Conservation (phyloP, 2,113 vertebrate genomes). For the Dasyornis broadbenti region DNA sequence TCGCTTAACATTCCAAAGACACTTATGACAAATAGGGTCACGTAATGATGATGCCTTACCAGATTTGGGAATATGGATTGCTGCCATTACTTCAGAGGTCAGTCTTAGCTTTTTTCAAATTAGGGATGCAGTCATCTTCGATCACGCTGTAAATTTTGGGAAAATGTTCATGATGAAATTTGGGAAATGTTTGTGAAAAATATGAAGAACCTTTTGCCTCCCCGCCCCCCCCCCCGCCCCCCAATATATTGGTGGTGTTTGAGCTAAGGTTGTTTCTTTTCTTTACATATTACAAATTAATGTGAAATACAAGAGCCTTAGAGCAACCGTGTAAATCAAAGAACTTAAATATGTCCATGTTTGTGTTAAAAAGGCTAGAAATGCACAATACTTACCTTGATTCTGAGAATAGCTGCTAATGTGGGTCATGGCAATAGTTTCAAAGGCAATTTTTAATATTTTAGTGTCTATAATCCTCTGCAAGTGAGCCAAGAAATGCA, state of each 20-base stretch:
- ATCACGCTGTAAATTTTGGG: not conserved
- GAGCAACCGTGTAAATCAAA: not conserved
- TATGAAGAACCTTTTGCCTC: not conserved
- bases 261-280: not conserved
- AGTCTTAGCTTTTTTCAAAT: not conserved
- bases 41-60: not conserved
- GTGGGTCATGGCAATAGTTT: not conserved
- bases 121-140: not conserved
- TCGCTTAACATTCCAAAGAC: not conserved
- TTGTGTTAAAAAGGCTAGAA: not conserved
- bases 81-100: constrained; percentile 38
- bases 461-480: not conserved
- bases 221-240: too few relatives aligned
- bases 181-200: not conserved
- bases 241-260: not conserved
- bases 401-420: not conserved
- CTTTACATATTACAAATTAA: not conserved
- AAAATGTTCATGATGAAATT: not conserved
- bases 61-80: constrained; percentile 12
- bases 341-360: not conserved
- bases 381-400: not conserved
- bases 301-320: not conserved
- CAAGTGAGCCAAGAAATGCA: not conserved
- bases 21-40: not conserved
- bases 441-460: not conserved